Evolutionary conservation across 2,888 invertebrate genomes (phyloP).

Genomic region (Seladonia tumulorum): DNA sequence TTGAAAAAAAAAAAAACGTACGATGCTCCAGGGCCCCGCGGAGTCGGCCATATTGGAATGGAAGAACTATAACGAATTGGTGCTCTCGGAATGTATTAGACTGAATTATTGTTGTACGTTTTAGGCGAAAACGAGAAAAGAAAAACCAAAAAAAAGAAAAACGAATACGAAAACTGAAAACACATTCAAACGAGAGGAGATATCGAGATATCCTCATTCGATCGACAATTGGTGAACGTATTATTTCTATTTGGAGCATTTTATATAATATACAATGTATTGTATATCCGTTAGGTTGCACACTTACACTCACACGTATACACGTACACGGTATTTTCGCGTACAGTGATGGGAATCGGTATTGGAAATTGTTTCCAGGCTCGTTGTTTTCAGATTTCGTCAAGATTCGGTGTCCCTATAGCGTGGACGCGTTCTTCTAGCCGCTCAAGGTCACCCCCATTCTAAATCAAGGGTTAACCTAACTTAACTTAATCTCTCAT

Average conservation of each 20-base stretch:
- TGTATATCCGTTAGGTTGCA: constrained; percentile 71
- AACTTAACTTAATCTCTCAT: background rate
- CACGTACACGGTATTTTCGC: constrained; percentile 53
- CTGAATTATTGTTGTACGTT: constrained; percentile 83
- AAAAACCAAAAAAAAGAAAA: constrained; percentile 11
- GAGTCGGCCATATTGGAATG: constrained; percentile 28
- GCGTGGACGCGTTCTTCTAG: background rate
- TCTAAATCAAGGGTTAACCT: background rate
- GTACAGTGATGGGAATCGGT: constrained; percentile 54
- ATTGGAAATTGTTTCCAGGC: constrained; percentile 36
- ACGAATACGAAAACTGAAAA: background rate
- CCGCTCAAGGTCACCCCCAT: background rate
- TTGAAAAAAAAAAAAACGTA: background rate
- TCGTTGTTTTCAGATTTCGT: constrained; percentile 33
- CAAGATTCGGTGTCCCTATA: background rate
- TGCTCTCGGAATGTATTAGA: constrained; percentile 83
- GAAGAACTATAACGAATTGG: constrained; percentile 77
- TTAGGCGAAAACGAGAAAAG: constrained; percentile 61
- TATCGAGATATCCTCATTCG: constrained; percentile 41
- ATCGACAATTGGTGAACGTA: constrained; percentile 68
- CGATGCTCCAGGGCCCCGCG: background rate
- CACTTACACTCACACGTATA: constrained; percentile 58
- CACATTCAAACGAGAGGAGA: background rate
- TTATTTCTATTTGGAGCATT: constrained; percentile 77
- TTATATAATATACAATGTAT: constrained; percentile 69